Percentiles rank a stretch among this genome's conserved stretches.
phyloP scores from a whole-genome alignment of 2,888 invertebrate species.

The Micropterix aruncella region DNA sequence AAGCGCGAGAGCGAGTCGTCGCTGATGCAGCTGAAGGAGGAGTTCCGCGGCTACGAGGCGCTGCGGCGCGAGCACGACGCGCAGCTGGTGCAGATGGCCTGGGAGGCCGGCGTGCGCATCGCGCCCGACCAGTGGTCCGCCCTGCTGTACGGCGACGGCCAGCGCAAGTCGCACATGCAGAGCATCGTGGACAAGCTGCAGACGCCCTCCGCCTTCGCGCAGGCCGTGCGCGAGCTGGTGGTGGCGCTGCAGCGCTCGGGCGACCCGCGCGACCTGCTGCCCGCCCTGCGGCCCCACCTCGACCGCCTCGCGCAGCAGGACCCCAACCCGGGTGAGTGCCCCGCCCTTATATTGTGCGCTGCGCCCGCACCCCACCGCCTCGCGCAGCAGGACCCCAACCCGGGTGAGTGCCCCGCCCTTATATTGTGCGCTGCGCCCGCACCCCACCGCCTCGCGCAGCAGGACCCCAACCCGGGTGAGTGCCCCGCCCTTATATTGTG shows the following conservation, averaged over 20 bases:
- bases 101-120: constrained; percentile 91
- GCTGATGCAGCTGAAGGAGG: constrained; percentile 94
- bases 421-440: too few species aligned
- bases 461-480: too few species aligned
- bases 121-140: constrained; percentile 99
- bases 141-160: constrained; percentile 86
- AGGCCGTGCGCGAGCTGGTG: constrained; percentile 81
- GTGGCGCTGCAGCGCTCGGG: constrained; percentile 81
- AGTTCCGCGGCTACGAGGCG: constrained; percentile 90
- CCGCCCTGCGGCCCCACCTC: constrained; percentile 51
- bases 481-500: too few species aligned
- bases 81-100: constrained; percentile 96
- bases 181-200: constrained; percentile 79
- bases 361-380: too few species aligned
- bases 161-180: constrained; percentile 74
- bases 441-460: too few species aligned
- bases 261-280: constrained; percentile 51
- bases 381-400: too few species aligned
- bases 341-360: too few species aligned
- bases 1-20: constrained; percentile 96
- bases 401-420: too few species aligned
- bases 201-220: constrained; percentile 84
- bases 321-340: constrained; percentile 69
- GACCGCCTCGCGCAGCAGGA: constrained; percentile 80
- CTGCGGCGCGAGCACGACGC: constrained; percentile 92